Base-by-base conservation (phyloP, 2,888 invertebrate species). In the Campaea margaritaria region DNA sequence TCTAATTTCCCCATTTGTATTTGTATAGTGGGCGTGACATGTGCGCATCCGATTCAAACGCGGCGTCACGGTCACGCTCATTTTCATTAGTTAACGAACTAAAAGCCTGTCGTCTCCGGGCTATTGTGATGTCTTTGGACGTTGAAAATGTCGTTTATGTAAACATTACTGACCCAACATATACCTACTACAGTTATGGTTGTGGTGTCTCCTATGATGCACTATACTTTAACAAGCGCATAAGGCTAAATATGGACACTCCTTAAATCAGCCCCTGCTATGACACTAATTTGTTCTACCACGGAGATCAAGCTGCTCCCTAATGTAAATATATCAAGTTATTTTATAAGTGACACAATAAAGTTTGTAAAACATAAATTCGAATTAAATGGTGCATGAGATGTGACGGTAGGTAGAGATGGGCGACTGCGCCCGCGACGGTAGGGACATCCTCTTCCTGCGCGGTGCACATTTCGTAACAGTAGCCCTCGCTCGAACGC, bases 401-500 rank as follows among this genome's bases (percentile, higher is more conserved):
- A 69, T 57, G 69, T 62, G 71, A 59, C 61, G 59, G 71, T 62
- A 54, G 64, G 50, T 61, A 43, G 43, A 42, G 60, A 45, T 64
- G 68, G 69, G 70, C 73, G 63, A 69, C 63, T 58, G 65, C 58
- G 44, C 50, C 56, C 66, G 67, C 54, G 41, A 48, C 62, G 68
- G 53, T 49, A 67, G 78, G 21, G 80, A 83, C 81, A 85, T 91
- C 91, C 90, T 88, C 86, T 91, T 90, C 89, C 91, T 89, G 88
- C 79, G 76, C 79, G 76, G 71, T 75, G 78, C 70, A 75, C 73
- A 78, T 90, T 86, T 90, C 89, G 90, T 87, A 90, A 91, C 81
- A 84, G 82, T 80, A 83, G 82, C 81, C 81, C 84, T 77, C 79
- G 78, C 78, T 77, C 65, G 75, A 75, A 67, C 79, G 81, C 79